phyloP scores from a whole-genome alignment of 1,140 invertebrate genomes.

The Orius insidiosus region DNA sequence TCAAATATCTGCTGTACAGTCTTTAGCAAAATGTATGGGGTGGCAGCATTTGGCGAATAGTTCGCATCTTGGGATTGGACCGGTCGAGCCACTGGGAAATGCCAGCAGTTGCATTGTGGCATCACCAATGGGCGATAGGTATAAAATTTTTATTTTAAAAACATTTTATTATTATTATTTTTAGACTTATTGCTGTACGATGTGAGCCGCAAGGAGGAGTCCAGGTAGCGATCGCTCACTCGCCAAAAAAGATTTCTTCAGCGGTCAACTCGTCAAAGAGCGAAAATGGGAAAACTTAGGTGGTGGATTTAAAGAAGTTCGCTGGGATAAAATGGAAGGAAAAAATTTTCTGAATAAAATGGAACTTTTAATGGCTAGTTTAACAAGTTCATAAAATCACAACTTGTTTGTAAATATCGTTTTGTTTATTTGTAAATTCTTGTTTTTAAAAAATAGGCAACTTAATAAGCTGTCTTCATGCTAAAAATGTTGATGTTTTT shows the following conservation, averaged over 20 bases:
- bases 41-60: conserved; percentile 81
- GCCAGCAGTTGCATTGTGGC: conserved; percentile 69
- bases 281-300: conserved; percentile 82
- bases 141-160: conserved; percentile 17
- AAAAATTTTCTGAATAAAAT: conserved; percentile 93
- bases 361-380: conserved; percentile 85
- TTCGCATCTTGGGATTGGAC: conserved; percentile 68
- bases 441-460: too few relatives aligned
- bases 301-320: conserved; percentile 75
- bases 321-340: conserved; percentile 90
- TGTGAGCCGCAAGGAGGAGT: conserved; percentile 58
- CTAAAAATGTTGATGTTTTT: too few relatives aligned
- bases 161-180: conserved; percentile 19
- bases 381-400: conserved; percentile 46
- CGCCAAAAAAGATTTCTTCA: conserved; percentile 70
- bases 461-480: too few relatives aligned
- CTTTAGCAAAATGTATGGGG: conserved; percentile 77
- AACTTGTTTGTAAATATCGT: too few relatives aligned
- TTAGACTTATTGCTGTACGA: conserved; percentile 70
- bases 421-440: too few relatives aligned
- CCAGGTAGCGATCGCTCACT: conserved; percentile 59
- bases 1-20: conserved; percentile 74
- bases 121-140: conserved; percentile 67
- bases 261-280: conserved; percentile 68
- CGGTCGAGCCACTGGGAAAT: conserved; percentile 78